Base-by-base conservation (phyloP, 1,140 invertebrate species). In the Samia ricini region DNA sequence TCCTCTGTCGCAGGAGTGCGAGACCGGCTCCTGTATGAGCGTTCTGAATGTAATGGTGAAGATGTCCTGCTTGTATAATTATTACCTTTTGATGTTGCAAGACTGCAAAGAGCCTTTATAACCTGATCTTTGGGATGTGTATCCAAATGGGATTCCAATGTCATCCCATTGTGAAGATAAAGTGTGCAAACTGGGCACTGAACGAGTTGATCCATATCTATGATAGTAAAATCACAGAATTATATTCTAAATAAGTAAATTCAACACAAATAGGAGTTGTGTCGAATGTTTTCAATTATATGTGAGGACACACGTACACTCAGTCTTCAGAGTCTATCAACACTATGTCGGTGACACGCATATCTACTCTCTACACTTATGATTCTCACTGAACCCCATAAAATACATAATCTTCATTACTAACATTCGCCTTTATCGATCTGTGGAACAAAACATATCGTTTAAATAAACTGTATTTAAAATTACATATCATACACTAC, bases 51-150 rank as follows among this genome's bases (percentile, higher is more conserved):
- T 55, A 76, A 56, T 10, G 88, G 87, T 15, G 88, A 90, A 19
- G 84, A 66, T 68, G 86, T 85, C 64, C 88, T 78, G 60, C 85
- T 90, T 15, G 74, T 73, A 79, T 73, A 85, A 56, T 56, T 75
- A 29, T 63, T 76, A 61, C 63, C 68, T 61, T 81, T 88, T 36
- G 78, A 72, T 68, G 89, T 82, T 42, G 33, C 33, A 23, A 90
- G 63, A 64, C 48, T 76, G 70, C 90, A 91, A 51, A 97, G 87
- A n/a, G 96, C 96, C 77, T 95, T 95, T 67, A 96, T 96, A 23
- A 97, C 95, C 82, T 96, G 95, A 76, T 96, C 95, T 81, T 96
- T 96, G 21, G 96, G 95, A 91, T 96, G 95, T 6, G 95, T 96
- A 75, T 95, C 93, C 78, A 97, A 91, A 85, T 96, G 95, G 64